These are phyloP conservation scores for Rhynchomys soricoides DNA, from an alignment of 2,113 vertebrate genomes.

Conservation along the genomic window DNA sequence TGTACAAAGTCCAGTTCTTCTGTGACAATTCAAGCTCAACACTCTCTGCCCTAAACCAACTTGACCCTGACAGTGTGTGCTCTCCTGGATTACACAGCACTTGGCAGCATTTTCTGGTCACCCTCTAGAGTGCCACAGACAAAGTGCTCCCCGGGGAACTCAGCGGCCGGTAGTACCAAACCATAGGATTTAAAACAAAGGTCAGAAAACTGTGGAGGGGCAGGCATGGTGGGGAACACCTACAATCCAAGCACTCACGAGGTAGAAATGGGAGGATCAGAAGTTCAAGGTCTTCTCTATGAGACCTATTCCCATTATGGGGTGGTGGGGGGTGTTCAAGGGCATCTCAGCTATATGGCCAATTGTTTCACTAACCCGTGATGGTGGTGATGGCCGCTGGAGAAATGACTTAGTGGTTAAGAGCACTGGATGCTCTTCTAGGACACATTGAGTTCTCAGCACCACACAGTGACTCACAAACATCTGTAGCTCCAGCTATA, in stretches of 20 bases:
- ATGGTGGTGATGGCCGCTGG: neutral
- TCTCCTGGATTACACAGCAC: neutral
- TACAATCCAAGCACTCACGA: neutral
- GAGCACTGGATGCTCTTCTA: neutral
- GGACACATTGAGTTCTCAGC: neutral
- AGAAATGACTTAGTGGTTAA: neutral
- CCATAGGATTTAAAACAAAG: rapidly evolving
- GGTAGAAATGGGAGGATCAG: too few species aligned
- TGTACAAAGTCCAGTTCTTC: neutral
- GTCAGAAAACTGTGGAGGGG: too few species aligned
- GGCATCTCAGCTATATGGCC: neutral
- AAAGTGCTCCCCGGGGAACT: too few species aligned
- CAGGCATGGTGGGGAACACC: neutral
- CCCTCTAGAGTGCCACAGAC: neutral
- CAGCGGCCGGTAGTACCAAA: rapidly evolving
- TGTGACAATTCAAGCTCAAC: rapidly evolving
- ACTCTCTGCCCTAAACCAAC: neutral
- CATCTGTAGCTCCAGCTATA: neutral
- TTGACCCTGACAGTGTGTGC: neutral
- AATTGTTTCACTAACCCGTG: neutral
- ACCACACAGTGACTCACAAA: neutral
- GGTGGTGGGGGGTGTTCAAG: neutral
- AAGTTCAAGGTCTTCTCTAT: neutral
- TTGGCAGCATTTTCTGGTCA: neutral
- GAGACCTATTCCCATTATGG: too few species aligned